A percentile compares a stretch with the other conserved stretches of the same genome.
phyloP scores from a whole-genome alignment of 2,113 vertebrate genomes.

The Heptranchias perlo region DNA sequence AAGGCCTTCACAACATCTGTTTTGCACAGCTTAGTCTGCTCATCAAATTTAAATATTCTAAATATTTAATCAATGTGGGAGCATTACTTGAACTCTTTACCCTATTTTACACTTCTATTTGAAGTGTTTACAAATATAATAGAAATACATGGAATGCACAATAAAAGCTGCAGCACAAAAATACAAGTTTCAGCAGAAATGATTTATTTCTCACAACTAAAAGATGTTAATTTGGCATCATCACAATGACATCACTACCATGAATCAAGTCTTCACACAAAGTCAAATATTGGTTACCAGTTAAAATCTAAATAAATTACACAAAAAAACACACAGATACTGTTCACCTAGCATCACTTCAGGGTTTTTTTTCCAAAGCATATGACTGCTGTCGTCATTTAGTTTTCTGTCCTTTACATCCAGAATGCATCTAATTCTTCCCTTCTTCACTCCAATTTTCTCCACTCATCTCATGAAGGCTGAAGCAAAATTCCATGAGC shows the following conservation, averaged over 20 bases:
- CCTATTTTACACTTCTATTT: neutral
- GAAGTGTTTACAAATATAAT: neutral
- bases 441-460: neutral
- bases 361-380: neutral
- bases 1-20: conserved; percentile 3
- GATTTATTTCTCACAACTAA: neutral
- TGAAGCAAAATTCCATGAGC: neutral
- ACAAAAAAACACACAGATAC: neutral
- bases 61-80: conserved; percentile 18
- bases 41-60: neutral
- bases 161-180: neutral
- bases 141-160: neutral
- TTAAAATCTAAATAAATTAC: neutral
- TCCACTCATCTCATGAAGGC: neutral
- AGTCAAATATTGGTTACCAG: neutral
- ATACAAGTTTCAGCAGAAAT: neutral
- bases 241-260: neutral
- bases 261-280: neutral
- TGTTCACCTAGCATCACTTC: neutral
- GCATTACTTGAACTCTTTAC: neutral
- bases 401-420: neutral
- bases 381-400: neutral
- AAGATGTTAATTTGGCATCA: conserved; percentile 28
- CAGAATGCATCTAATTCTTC: neutral
- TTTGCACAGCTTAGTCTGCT: neutral